Evolutionary conservation across 2,888 invertebrate genomes (phyloP).

Genomic region (Folsomia candida): DNA sequence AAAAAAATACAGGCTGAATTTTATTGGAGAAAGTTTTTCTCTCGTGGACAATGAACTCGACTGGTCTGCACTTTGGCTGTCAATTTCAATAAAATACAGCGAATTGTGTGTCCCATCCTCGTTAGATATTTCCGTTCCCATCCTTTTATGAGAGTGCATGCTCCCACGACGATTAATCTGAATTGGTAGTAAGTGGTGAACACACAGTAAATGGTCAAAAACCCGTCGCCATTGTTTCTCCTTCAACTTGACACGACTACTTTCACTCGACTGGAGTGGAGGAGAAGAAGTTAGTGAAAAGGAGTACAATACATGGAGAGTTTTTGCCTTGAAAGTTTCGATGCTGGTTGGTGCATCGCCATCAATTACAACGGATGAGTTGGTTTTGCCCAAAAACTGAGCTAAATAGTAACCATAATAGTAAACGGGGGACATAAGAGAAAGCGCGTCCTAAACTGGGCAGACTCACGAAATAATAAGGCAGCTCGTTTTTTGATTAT

Average conservation of each 20-base stretch:
- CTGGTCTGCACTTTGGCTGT: neutral
- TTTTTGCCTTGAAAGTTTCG: neutral
- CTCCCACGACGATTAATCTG: neutral
- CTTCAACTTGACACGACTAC: neutral
- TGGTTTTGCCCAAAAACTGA: neutral
- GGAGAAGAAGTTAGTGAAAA: neutral
- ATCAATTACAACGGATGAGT: neutral
- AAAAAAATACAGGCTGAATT: neutral
- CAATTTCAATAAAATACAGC: neutral
- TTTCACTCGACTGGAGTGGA: neutral
- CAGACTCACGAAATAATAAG: no score
- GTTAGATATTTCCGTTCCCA: neutral
- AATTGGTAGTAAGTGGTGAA: neutral
- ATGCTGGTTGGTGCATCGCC: neutral
- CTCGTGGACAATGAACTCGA: neutral
- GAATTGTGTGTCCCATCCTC: neutral
- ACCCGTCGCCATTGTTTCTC: neutral
- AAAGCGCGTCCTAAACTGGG: neutral
- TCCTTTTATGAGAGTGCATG: neutral
- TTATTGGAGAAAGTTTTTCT: neutral
- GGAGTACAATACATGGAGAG: neutral
- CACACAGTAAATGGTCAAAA: neutral
- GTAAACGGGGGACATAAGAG: no score
- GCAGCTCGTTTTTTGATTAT: neutral
- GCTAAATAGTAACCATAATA: neutral